These are phyloP conservation scores for Temnothorax unifasciatus DNA, from an alignment of 2,888 invertebrate species.

Conservation along the genomic window DNA sequence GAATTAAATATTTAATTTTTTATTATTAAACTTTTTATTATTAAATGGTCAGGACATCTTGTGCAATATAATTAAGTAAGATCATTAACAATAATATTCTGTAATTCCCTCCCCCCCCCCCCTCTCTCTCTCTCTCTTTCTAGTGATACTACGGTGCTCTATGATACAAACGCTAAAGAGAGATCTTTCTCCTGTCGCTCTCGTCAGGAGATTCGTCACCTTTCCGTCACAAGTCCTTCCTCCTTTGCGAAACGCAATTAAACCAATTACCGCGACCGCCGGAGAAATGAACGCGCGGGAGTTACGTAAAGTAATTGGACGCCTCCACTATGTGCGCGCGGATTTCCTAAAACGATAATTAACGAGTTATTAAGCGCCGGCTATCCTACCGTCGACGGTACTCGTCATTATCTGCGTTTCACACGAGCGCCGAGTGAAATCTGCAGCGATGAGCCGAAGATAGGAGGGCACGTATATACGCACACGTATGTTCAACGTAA, in stretches of 20 bases:
- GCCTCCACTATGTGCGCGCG: constrained; percentile 74
- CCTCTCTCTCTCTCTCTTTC: not conserved
- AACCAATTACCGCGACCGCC: constrained; percentile 84
- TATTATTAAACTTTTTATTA: not conserved
- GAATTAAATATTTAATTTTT: not conserved
- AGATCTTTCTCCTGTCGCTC: constrained; percentile 36
- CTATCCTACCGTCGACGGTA: constrained; percentile 78
- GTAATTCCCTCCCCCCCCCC: not conserved
- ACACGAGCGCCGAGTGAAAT: constrained; percentile 82
- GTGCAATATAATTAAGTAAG: not conserved
- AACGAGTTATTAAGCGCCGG: constrained; percentile 86
- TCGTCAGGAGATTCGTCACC: constrained; percentile 43
- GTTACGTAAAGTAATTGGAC: constrained; percentile 86
- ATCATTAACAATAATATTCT: constrained; percentile 5
- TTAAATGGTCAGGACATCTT: not conserved
- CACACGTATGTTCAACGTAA: not conserved
- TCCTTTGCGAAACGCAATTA: constrained; percentile 84
- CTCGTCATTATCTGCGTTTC: constrained; percentile 82
- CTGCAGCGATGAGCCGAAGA: constrained; percentile 75
- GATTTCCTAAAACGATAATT: constrained; percentile 87
- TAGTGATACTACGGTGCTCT: not conserved
- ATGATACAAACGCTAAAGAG: constrained; percentile 2
- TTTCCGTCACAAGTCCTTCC: constrained; percentile 61
- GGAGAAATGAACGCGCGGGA: constrained; percentile 79
- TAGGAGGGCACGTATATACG: constrained; percentile 56